phyloP scores from a whole-genome alignment of 2,113 vertebrate genomes.

The Aplodontia rufa region DNA sequence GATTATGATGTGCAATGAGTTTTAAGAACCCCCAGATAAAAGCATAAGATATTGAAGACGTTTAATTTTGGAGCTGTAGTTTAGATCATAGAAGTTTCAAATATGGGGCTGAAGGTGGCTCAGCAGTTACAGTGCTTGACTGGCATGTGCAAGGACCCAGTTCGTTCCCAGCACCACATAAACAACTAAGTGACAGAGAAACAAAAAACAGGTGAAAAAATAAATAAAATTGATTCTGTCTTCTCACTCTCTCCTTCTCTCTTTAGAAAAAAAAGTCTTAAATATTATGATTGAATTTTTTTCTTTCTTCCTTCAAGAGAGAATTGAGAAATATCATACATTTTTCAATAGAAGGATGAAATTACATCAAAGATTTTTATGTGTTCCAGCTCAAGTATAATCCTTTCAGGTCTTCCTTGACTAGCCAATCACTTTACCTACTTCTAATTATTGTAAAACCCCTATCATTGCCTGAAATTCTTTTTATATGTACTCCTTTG shows the following conservation, averaged over 20 bases:
- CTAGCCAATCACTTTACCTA: background rate
- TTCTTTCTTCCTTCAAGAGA: background rate
- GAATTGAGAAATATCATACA: background rate
- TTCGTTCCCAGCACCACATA: too few relatives aligned
- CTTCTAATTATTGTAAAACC: background rate
- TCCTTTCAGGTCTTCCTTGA: background rate
- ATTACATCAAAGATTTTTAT: background rate
- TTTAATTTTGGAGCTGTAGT: background rate
- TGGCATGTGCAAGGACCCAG: too few relatives aligned
- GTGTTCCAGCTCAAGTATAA: background rate
- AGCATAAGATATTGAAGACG: background rate
- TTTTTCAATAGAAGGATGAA: background rate
- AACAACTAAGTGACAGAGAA: too few relatives aligned
- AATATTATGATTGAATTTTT: background rate
- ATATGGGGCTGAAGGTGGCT: too few relatives aligned
- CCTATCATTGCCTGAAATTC: background rate
- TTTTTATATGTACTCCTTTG: background rate
- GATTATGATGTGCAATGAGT: background rate
- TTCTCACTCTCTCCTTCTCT: too few relatives aligned
- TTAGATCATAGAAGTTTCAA: too few relatives aligned
- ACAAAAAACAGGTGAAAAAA: too few relatives aligned
- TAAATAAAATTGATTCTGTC: too few relatives aligned
- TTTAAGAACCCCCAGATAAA: background rate
- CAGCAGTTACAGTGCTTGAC: too few relatives aligned
- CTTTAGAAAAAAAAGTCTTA: too few relatives aligned